Base-by-base conservation (phyloP, 2,113 vertebrate species). In the Ranitomeya imitator region DNA sequence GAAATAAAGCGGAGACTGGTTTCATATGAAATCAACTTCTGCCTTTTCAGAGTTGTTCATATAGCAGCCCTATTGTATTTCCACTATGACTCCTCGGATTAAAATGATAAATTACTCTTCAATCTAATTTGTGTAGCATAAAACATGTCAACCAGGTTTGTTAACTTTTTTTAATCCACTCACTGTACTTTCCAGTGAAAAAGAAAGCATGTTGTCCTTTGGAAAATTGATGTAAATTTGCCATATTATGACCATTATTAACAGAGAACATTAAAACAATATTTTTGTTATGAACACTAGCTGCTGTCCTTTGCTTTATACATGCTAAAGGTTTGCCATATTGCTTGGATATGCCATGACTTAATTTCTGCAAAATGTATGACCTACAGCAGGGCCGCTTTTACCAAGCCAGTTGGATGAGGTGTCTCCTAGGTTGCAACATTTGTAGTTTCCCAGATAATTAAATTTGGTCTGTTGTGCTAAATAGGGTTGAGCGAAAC, bases 21-120 rank as follows among this genome's bases (percentile, higher is more conserved):
- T 82, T 82, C 59, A 63, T 82, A 82, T 82, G 59, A 82, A 37
- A 31, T 81, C n/a, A 15, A 11, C 26, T 21, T 65, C 6, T 51
- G 59, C 37, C 59, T 83, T 51, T 51, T 83, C 19, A 63, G 3
- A 65, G 37, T 83, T 45, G 60, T 37, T 83, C 80, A 83, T 19
- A 65, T 19, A 65, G 11, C 79, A 45, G 55, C 54, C 15, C 31
- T 61, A 61, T 81, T 37, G 23, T 81, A 61, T 60, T 83, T 83
- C n/a, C 60, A 83, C 16, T 65, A 60, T 81, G 59, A 82, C 59
- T 82, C 13, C 6, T 45, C 16, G 21, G 79, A 63, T 63, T 45
- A 21, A 82, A 82, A 55, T 7, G 77, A 79, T 54, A 79, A 57
- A 79, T 52, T 79, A 57, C 26, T 51, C 18, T 76, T 76, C 16